Conservation (phyloP, 1,140 invertebrate genomes). For the Octopus bimaculoides region DNA sequence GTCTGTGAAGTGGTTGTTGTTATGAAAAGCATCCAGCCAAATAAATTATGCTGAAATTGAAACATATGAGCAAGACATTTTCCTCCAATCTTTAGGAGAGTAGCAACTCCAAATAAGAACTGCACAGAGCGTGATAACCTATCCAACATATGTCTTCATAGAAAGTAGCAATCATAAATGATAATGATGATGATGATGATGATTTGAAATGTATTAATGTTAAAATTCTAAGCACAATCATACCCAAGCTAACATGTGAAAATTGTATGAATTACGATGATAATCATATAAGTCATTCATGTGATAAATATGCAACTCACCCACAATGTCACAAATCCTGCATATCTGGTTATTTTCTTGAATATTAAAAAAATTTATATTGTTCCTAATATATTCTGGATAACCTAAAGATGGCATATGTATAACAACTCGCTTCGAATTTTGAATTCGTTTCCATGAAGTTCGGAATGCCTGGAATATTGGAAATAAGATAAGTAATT, state of each 20-base stretch:
- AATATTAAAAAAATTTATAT: conserved; percentile 50
- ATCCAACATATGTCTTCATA: too few species aligned
- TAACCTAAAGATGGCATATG: conserved; percentile 56
- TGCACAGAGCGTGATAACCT: too few species aligned
- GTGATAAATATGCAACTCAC: not conserved
- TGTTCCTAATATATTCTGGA: conserved; percentile 45
- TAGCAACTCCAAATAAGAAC: too few species aligned
- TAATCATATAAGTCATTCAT: too few species aligned
- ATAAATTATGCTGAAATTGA: too few species aligned
- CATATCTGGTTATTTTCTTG: conserved; percentile 56
- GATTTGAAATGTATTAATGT: not conserved
- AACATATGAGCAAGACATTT: too few species aligned
- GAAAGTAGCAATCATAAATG: too few species aligned
- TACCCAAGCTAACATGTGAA: too few species aligned
- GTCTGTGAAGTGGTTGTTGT: too few species aligned
- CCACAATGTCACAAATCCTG: conserved; percentile 37
- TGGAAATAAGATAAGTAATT: conserved; percentile 9
- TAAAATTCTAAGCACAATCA: not conserved
- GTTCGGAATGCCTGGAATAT: conserved; percentile 45
- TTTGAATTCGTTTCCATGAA: conserved; percentile 52
- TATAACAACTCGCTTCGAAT: conserved; percentile 48
- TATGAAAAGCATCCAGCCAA: too few species aligned
- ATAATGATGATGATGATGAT: not conserved
- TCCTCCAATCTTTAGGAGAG: too few species aligned
- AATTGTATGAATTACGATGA: too few species aligned